A percentile compares a stretch with the other conserved stretches of the same genome.
Evolutionary conservation across 2,113 vertebrate species (phyloP).

Genomic region (Struthidea cinerea): DNA sequence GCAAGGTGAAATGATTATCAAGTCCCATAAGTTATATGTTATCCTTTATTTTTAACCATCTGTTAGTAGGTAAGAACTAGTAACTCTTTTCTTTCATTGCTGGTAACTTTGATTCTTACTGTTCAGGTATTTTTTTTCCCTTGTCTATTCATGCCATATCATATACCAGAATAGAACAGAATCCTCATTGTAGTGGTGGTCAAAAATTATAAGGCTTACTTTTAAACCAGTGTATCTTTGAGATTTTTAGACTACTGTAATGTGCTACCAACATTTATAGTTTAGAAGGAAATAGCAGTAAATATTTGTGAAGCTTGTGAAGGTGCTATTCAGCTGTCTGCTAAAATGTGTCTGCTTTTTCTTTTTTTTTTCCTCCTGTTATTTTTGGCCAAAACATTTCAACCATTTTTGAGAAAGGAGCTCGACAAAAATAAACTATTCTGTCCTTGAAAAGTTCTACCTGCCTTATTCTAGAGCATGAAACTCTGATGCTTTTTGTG

Average conservation of each 20-base stretch:
- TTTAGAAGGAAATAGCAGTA: background rate
- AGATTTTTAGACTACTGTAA: background rate
- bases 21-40: background rate
- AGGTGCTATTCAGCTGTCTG: background rate
- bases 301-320: background rate
- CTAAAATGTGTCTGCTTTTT: background rate
- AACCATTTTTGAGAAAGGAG: background rate
- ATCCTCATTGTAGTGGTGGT: background rate
- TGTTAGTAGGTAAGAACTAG: background rate
- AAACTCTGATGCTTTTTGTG: background rate
- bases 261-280: background rate
- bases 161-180: background rate
- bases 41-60: background rate
- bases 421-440: background rate
- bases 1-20: background rate
- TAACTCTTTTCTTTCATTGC: background rate
- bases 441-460: constrained; percentile 12
- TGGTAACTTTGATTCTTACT: background rate
- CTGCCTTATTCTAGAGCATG: background rate
- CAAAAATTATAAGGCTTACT: background rate
- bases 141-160: background rate
- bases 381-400: constrained; percentile 7
- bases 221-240: background rate
- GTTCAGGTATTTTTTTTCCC: background rate
- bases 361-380: background rate